These are phyloP conservation scores for Brachionus paranguensis DNA, from an alignment of 1,140 invertebrate species.

Conservation along the genomic window DNA sequence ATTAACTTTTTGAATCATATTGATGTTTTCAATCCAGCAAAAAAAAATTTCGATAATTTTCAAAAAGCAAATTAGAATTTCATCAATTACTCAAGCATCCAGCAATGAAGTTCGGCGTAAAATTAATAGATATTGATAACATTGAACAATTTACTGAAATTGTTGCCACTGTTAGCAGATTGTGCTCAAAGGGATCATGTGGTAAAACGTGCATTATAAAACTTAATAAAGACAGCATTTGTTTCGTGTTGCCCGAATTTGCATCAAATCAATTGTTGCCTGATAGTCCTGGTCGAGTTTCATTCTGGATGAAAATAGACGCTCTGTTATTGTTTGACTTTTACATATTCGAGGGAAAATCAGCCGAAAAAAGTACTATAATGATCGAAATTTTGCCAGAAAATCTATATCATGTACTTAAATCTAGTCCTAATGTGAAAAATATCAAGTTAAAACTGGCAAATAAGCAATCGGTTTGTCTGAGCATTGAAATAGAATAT, in stretches of 20 bases:
- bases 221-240: not conserved
- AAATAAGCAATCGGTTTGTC: not conserved
- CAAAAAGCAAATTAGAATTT: not conserved
- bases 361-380: not conserved
- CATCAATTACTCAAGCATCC: not conserved
- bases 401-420: not conserved
- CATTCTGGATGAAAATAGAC: constrained; percentile 9
- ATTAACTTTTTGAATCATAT: not conserved
- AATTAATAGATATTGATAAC: not conserved
- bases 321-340: not conserved
- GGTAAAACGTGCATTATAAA: not conserved
- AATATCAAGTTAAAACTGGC: not conserved
- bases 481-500: constrained; percentile 2
- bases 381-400: not conserved
- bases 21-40: not conserved
- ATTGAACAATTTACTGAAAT: not conserved
- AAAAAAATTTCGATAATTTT: not conserved
- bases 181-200: not conserved
- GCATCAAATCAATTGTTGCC: not conserved
- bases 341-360: not conserved
- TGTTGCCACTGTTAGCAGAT: not conserved
- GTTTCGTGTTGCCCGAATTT: not conserved
- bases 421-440: not conserved
- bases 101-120: not conserved
- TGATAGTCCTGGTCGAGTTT: not conserved